A percentile compares a stretch with the other conserved stretches of the same genome.
These are phyloP conservation scores for Wiebesia pumilae DNA, from an alignment of 1,140 invertebrate species.

Conservation along the genomic window DNA sequence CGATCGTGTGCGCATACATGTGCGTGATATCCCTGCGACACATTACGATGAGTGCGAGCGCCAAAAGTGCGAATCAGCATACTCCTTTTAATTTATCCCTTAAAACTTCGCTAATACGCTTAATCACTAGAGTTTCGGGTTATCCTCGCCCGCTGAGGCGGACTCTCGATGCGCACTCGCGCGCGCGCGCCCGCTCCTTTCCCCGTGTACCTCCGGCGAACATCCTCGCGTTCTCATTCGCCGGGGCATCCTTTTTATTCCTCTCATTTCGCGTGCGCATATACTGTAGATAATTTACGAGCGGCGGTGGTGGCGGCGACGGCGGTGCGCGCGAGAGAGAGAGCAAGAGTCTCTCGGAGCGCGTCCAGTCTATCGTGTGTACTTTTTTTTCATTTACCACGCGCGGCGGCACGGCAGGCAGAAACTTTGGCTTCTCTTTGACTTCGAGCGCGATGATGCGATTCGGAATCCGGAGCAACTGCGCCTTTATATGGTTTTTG, in stretches of 20 bases:
- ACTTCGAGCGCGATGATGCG: slow-evolving; percentile 2
- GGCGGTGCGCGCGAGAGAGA: slow-evolving; percentile 3
- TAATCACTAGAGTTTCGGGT: slow-evolving; percentile 71
- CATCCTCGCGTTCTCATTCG: slow-evolving; percentile 43
- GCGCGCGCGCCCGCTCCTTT: slow-evolving; percentile 3
- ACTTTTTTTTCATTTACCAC: slow-evolving; percentile 51
- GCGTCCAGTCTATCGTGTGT: slow-evolving; percentile 69
- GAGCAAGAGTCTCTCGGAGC: slow-evolving; percentile 69
- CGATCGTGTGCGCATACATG: too few relatives aligned
- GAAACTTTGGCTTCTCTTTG: slow-evolving; percentile 66
- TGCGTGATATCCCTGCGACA: too few relatives aligned
- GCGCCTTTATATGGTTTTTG: background rate
- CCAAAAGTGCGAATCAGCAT: background rate
- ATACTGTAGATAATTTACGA: slow-evolving; percentile 54
- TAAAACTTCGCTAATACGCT: slow-evolving; percentile 66
- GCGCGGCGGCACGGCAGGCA: slow-evolving; percentile 65
- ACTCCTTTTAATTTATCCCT: slow-evolving; percentile 57
- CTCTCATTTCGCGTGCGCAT: slow-evolving; percentile 49
- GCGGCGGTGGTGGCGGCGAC: slow-evolving; percentile 3
- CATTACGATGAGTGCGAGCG: background rate
- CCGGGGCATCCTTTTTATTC: slow-evolving; percentile 45
- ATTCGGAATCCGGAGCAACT: slow-evolving; percentile 33
- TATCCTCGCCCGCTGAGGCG: slow-evolving; percentile 73
- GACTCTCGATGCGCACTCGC: slow-evolving; percentile 59
- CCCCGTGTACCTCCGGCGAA: background rate